Conservation (phyloP, 2,888 invertebrate species). For the Petrolisthes manimaculis region DNA sequence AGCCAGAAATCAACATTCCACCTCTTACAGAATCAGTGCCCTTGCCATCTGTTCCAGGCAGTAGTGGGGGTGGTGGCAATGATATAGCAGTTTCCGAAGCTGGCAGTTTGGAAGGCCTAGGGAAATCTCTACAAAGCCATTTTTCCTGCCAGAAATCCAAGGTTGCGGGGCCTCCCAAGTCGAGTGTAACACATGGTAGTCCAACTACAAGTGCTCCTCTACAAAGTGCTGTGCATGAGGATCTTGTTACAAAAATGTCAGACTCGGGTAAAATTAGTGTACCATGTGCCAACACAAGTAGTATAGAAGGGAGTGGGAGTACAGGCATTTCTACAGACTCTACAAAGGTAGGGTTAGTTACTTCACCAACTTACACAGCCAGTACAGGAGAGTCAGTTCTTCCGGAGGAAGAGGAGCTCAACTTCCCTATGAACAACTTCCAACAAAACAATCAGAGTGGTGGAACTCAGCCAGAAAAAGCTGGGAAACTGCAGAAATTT, state of each 20-base stretch:
- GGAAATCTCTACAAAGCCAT: conserved; percentile 46
- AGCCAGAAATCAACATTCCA: conserved; percentile 54
- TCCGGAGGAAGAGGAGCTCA: conserved; percentile 8
- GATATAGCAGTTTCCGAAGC: conserved; percentile 8
- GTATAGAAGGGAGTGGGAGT: not conserved
- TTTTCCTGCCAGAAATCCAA: conserved; percentile 39
- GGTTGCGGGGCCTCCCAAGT: not conserved
- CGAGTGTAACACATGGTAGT: not conserved
- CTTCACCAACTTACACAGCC: conserved; percentile 5
- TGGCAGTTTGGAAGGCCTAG: conserved; percentile 51
- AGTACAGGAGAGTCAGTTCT: not conserved
- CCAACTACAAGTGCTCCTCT: not conserved
- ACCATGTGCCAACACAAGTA: not conserved
- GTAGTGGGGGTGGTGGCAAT: not conserved
- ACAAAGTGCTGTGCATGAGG: not conserved
- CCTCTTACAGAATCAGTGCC: conserved; percentile 38
- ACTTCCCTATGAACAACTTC: not conserved
- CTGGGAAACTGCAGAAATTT: conserved; percentile 59
- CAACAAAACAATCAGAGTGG: conserved; percentile 24
- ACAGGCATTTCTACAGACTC: not conserved
- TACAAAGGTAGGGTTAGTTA: not conserved
- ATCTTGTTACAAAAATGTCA: not conserved
- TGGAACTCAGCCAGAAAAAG: conserved; percentile 49
- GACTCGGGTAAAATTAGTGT: not conserved
- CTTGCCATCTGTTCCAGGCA: not conserved